A percentile compares a stretch with the other conserved stretches of the same genome.
These are phyloP conservation scores for Nestor notabilis DNA, from an alignment of 2,113 vertebrate species.

Conservation along the genomic window DNA sequence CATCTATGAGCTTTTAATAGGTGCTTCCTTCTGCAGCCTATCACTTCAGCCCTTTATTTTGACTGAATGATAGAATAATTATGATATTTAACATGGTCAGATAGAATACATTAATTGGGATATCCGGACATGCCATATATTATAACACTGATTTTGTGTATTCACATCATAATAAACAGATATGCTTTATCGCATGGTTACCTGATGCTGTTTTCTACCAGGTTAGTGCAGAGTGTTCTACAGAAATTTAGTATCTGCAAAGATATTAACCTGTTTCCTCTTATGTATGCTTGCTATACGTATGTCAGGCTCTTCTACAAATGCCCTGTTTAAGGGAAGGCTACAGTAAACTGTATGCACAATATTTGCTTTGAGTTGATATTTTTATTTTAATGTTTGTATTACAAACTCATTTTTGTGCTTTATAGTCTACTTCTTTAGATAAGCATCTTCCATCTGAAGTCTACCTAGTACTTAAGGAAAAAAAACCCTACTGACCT, in stretches of 20 bases:
- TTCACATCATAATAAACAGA: not conserved
- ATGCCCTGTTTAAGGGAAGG: not conserved
- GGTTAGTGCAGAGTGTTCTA: not conserved
- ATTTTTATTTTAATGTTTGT: not conserved
- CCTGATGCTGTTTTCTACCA: not conserved
- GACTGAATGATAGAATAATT: not conserved
- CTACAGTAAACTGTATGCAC: not conserved
- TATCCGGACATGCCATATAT: not conserved
- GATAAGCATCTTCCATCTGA: not conserved
- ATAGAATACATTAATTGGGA: not conserved
- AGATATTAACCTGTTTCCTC: not conserved
- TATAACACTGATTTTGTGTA: not conserved
- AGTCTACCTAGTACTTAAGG: not conserved
- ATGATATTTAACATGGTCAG: not conserved
- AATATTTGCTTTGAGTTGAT: not conserved
- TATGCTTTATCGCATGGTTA: not conserved
- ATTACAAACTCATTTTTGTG: not conserved
- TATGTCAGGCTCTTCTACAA: not conserved
- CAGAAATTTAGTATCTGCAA: not conserved
- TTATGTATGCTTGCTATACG: not conserved
- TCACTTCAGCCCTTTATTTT: not conserved
- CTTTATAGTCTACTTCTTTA: not conserved
- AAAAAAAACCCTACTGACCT: not conserved
- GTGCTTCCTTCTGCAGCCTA: not conserved
- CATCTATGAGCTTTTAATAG: not conserved